Conservation (phyloP, 2,113 vertebrate genomes). For the Eidolon helvum region DNA sequence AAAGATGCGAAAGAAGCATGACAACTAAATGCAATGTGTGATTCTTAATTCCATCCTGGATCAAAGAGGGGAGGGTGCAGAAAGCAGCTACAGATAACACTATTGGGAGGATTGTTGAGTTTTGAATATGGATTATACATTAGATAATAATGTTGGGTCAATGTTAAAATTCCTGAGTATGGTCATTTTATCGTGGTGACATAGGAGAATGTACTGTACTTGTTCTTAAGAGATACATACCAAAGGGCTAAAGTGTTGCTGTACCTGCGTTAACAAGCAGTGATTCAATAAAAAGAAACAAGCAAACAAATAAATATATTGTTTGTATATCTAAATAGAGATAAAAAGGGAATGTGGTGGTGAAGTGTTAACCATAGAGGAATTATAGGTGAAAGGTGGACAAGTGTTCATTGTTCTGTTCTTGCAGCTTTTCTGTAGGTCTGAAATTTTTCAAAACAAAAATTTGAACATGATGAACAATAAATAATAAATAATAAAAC, state of each 20-base stretch:
- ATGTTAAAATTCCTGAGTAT: conserved; percentile 26
- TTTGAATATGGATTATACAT: not conserved
- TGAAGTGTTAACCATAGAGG: not conserved
- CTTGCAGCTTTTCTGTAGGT: not conserved
- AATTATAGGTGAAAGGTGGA: conserved; percentile 10
- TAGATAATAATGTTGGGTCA: not conserved
- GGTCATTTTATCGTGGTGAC: not conserved
- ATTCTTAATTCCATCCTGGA: not conserved
- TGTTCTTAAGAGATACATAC: not conserved
- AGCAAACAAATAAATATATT: not conserved
- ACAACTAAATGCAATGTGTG: not conserved
- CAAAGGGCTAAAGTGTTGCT: not conserved
- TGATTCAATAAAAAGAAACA: not conserved
- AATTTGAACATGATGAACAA: not conserved
- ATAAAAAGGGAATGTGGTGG: not conserved
- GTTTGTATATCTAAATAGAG: not conserved
- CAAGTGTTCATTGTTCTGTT: not conserved
- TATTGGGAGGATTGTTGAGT: not conserved
- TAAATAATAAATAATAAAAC: not conserved
- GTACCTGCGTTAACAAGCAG: not conserved
- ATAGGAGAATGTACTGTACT: not conserved
- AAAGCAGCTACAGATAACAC: not conserved
- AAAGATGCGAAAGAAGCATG: not conserved
- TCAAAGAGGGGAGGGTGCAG: not conserved
- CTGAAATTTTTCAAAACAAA: conserved; percentile 42